Percentiles rank a stretch among this genome's conserved stretches.
phyloP scores from a whole-genome alignment of 2,797 vertebrate genomes.

The Xiphophorus birchmanni region DNA sequence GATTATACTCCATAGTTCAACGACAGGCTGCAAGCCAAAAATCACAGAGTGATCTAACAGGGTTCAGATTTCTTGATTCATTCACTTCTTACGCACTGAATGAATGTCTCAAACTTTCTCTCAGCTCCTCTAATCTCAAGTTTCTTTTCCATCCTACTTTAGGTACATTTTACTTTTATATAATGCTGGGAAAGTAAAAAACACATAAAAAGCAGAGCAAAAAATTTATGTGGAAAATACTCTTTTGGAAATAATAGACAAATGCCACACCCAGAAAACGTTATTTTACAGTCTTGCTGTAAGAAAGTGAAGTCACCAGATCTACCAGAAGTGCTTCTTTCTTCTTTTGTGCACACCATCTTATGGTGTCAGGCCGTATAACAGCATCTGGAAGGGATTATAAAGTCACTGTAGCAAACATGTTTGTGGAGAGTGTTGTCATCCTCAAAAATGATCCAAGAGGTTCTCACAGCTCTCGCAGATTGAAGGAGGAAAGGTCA shows the following conservation, averaged over 20 bases:
- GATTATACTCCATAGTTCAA: constrained; percentile 52
- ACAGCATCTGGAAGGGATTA: background rate
- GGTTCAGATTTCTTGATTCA: background rate
- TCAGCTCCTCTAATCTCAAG: background rate
- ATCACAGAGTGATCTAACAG: constrained; percentile 26
- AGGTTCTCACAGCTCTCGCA: background rate
- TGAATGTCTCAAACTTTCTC: background rate
- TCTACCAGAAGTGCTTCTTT: background rate
- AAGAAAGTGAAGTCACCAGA: background rate
- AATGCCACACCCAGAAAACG: constrained; percentile 6
- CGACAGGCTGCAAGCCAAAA: constrained; percentile 36
- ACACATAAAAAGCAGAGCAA: background rate
- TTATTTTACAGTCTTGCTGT: constrained; percentile 27
- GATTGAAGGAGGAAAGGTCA: background rate
- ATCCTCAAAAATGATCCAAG: background rate
- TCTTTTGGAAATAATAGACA: constrained; percentile 4
- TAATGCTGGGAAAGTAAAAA: background rate
- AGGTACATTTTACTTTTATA: background rate
- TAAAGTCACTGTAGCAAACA: background rate
- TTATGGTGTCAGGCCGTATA: background rate
- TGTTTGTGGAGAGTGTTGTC: background rate
- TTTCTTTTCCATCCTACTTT: background rate
- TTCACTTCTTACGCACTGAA: constrained; percentile 3
- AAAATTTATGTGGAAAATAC: constrained; percentile 25
- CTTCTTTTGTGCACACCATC: background rate